These are phyloP conservation scores for Clamator glandarius DNA, from an alignment of 2,797 vertebrate species.

Conservation along the genomic window DNA sequence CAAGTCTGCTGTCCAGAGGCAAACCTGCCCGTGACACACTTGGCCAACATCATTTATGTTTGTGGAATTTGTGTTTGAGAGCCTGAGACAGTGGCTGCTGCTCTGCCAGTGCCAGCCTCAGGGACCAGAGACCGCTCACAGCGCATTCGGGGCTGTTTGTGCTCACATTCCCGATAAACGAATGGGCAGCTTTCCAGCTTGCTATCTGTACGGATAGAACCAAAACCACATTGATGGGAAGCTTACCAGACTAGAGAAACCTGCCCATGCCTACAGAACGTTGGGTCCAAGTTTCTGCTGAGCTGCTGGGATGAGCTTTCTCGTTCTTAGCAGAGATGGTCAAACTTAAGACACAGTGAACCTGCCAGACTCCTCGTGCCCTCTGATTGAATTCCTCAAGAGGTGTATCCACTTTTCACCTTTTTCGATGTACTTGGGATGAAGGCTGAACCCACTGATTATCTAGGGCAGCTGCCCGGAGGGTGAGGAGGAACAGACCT, in stretches of 20 bases:
- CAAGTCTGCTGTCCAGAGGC: neutral
- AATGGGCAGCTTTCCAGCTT: neutral
- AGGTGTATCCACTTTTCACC: neutral
- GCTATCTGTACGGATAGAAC: neutral
- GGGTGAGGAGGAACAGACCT: neutral
- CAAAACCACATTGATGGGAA: neutral
- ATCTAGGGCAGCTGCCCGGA: neutral
- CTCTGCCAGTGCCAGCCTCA: neutral
- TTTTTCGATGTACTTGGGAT: neutral
- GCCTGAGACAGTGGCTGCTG: neutral
- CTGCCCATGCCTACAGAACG: neutral
- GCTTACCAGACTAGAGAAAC: neutral
- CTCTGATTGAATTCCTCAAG: neutral
- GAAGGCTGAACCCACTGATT: neutral
- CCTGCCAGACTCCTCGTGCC: neutral
- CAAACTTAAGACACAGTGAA: neutral
- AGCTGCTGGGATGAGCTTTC: neutral
- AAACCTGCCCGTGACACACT: neutral
- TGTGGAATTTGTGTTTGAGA: neutral
- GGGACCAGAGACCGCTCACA: neutral
- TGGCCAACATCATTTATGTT: too few species aligned
- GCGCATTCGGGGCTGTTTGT: neutral
- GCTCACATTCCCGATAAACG: neutral
- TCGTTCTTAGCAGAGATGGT: neutral
- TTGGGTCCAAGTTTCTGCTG: neutral